Percentiles rank a stretch among this genome's conserved stretches.
Conservation (phyloP, 2,888 invertebrate species). For the Lamellibrachia satsuma region DNA sequence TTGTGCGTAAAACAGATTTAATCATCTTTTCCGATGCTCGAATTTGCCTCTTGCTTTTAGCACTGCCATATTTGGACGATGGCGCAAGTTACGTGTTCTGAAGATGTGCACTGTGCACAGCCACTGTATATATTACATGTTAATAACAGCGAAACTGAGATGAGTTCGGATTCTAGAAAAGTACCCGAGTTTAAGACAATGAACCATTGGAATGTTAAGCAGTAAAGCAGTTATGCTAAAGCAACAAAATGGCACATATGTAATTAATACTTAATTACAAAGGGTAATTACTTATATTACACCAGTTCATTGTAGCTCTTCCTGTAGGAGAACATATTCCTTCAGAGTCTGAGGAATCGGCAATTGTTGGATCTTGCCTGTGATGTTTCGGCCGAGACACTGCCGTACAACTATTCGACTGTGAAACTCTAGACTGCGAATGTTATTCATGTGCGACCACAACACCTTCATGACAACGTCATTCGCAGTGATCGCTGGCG, state of each 20-base stretch:
- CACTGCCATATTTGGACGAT: too few relatives aligned
- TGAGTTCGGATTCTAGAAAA: neutral
- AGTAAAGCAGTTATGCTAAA: neutral
- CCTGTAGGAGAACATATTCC: slow-evolving; percentile 28
- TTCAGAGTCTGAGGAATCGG: slow-evolving; percentile 30
- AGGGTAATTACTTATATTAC: neutral
- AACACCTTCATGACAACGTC: slow-evolving; percentile 19
- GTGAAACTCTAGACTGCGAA: neutral
- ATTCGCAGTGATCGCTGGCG: slow-evolving; percentile 19
- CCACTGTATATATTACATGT: too few relatives aligned
- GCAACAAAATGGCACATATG: neutral
- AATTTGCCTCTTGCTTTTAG: too few relatives aligned
- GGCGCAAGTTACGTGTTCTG: too few relatives aligned
- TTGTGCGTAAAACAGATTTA: too few relatives aligned
- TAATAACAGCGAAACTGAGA: too few relatives aligned
- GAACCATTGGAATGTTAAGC: neutral
- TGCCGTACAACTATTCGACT: slow-evolving; percentile 24
- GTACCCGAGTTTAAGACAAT: neutral
- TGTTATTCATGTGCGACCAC: neutral
- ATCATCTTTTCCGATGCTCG: too few relatives aligned
- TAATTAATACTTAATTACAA: neutral
- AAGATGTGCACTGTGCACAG: too few relatives aligned
- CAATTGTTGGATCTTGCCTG: slow-evolving; percentile 26
- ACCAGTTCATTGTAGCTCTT: slow-evolving; percentile 14
- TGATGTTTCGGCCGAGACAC: slow-evolving; percentile 27